Evolutionary conservation across 2,888 invertebrate species (phyloP).

Genomic region (Cephus rjabovi): DNA sequence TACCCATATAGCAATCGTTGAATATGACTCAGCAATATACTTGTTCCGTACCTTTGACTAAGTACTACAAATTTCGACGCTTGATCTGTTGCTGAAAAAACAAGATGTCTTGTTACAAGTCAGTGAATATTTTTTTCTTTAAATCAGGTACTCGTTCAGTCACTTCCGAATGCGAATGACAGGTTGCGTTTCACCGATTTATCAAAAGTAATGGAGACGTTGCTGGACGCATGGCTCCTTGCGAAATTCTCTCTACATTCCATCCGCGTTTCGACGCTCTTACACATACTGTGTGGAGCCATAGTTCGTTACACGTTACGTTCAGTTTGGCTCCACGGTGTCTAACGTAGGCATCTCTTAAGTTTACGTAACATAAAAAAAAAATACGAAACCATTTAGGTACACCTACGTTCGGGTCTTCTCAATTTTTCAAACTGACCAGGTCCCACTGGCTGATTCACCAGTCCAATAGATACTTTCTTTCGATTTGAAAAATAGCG

Average conservation of each 20-base stretch:
- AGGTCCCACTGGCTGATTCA: not conserved
- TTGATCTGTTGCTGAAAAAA: not conserved
- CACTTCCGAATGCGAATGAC: not conserved
- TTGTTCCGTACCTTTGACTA: not conserved
- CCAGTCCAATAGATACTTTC: not conserved
- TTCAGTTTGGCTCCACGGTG: not conserved
- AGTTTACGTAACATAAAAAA: not conserved
- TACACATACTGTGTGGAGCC: not conserved
- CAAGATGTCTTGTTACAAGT: not conserved
- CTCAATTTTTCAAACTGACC: not conserved
- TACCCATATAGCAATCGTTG: not conserved
- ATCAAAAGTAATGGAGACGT: conserved; percentile 2
- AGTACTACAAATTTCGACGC: not conserved
- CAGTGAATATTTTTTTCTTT: not conserved
- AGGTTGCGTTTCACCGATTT: conserved; percentile 3
- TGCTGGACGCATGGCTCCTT: not conserved
- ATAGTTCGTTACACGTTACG: not conserved
- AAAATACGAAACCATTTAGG: not conserved
- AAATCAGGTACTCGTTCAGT: not conserved
- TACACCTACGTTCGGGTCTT: not conserved
- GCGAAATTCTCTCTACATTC: conserved; percentile 5
- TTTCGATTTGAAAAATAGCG: not conserved
- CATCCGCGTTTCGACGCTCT: not conserved
- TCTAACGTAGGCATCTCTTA: not conserved
- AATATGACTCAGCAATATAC: not conserved